phyloP scores from a whole-genome alignment of 2,888 invertebrate species.

The Ichneumoninae sp. region DNA sequence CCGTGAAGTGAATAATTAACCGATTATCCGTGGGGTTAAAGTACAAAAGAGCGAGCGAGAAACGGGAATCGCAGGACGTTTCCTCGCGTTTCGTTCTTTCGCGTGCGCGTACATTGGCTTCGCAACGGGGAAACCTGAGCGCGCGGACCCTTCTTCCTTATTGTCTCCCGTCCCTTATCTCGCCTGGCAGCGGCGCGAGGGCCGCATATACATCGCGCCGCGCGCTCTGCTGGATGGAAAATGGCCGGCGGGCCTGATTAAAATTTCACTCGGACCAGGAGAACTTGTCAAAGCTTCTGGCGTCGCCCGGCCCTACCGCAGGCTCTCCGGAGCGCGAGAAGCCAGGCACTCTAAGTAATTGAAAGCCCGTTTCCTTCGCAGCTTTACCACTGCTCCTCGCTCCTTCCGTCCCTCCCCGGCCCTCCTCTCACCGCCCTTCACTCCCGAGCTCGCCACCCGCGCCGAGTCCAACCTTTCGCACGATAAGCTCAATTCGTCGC shows the following conservation, averaged over 20 bases:
- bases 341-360: slow-evolving; percentile 75
- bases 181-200: slow-evolving; percentile 41
- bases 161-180: slow-evolving; percentile 54
- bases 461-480: slow-evolving; percentile 51
- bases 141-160: slow-evolving; percentile 56
- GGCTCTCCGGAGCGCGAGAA: slow-evolving; percentile 49
- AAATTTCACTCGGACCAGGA: slow-evolving; percentile 68
- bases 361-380: slow-evolving; percentile 70
- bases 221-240: slow-evolving; percentile 53
- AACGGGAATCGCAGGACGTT: too few relatives aligned
- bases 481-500: slow-evolving; percentile 66
- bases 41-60: background rate
- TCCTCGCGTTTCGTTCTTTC: background rate
- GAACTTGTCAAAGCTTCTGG: slow-evolving; percentile 65
- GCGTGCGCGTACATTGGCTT: slow-evolving; percentile 1
- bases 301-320: slow-evolving; percentile 23
- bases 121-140: slow-evolving; percentile 15
- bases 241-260: slow-evolving; percentile 67
- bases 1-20: too few relatives aligned
- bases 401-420: slow-evolving; percentile 14
- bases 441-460: slow-evolving; percentile 11
- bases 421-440: slow-evolving; percentile 3
- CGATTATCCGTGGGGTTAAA: too few relatives aligned
- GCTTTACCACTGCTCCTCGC: slow-evolving; percentile 46
- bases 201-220: background rate